Percentiles rank a stretch among this genome's conserved stretches.
These are phyloP conservation scores for Diarsia mendica DNA, from an alignment of 2,888 invertebrate genomes.

Conservation along the genomic window DNA sequence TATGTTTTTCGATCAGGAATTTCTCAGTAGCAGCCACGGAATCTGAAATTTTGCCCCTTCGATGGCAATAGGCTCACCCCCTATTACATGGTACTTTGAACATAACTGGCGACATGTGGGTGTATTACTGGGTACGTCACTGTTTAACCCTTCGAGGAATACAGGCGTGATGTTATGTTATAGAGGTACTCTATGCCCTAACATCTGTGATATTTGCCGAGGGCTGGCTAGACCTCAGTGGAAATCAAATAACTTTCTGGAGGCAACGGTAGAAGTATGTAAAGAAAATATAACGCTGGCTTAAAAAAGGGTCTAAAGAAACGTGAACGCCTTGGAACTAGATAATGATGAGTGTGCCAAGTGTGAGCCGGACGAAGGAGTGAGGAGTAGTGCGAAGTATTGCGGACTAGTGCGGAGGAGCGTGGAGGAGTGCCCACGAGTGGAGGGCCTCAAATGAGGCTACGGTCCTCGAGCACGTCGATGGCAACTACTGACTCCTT, in stretches of 20 bases:
- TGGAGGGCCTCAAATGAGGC: slow-evolving; percentile 68
- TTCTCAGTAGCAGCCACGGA: too few relatives aligned
- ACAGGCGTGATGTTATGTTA: too few relatives aligned
- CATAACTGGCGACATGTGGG: too few relatives aligned
- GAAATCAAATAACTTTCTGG: background rate
- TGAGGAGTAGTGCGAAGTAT: slow-evolving; percentile 22
- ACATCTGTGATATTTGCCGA: background rate
- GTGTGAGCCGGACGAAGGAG: slow-evolving; percentile 50
- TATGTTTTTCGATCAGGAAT: too few relatives aligned
- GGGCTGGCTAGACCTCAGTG: too few relatives aligned
- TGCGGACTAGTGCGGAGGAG: slow-evolving; percentile 24
- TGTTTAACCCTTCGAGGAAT: too few relatives aligned
- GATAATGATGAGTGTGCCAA: slow-evolving; percentile 64
- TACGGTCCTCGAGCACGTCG: slow-evolving; percentile 66
- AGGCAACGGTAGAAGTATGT: background rate
- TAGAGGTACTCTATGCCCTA: too few relatives aligned
- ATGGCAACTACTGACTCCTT: slow-evolving; percentile 50
- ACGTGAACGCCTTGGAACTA: slow-evolving; percentile 28
- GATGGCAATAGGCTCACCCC: too few relatives aligned
- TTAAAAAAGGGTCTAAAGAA: slow-evolving; percentile 28
- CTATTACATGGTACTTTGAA: too few relatives aligned
- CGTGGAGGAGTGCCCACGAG: slow-evolving; percentile 52
- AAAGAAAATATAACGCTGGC: slow-evolving; percentile 20
- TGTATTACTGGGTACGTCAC: too few relatives aligned
- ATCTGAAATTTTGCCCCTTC: too few relatives aligned